A percentile compares a stretch with the other conserved stretches of the same genome.
phyloP scores from a whole-genome alignment of 2,113 vertebrate genomes.

The Apteryx owenii region DNA sequence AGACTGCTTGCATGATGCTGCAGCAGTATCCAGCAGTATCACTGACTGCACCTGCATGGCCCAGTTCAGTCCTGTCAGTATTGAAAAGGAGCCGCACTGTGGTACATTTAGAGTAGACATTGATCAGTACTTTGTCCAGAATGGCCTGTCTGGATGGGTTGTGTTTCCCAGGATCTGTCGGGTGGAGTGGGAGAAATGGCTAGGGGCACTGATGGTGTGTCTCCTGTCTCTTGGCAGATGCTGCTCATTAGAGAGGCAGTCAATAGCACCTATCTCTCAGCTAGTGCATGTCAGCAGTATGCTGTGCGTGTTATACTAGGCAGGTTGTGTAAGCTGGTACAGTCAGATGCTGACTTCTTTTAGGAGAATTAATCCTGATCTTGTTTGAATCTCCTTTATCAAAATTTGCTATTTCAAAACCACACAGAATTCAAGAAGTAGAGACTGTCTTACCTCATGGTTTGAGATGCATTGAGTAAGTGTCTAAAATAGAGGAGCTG shows the following conservation, averaged over 20 bases:
- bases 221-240: background rate
- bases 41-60: background rate
- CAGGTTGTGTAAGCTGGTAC: background rate
- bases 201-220: accelerated
- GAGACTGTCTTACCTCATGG: background rate
- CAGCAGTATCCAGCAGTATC: background rate
- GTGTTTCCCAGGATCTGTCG: background rate
- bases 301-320: accelerated
- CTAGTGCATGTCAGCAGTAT: background rate
- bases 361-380: background rate
- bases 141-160: background rate
- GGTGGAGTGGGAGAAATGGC: background rate
- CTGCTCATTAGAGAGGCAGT: background rate
- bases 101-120: background rate
- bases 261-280: background rate
- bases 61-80: background rate
- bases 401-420: background rate
- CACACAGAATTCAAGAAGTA: background rate
- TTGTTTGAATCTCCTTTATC: background rate
- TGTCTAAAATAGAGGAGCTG: background rate
- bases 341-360: background rate
- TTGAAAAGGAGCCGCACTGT: background rate
- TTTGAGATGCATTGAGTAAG: background rate
- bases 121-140: background rate
- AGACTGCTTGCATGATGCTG: background rate